These are phyloP conservation scores for Trissolcus basalis DNA, from an alignment of 1,140 invertebrate genomes.

Conservation along the genomic window DNA sequence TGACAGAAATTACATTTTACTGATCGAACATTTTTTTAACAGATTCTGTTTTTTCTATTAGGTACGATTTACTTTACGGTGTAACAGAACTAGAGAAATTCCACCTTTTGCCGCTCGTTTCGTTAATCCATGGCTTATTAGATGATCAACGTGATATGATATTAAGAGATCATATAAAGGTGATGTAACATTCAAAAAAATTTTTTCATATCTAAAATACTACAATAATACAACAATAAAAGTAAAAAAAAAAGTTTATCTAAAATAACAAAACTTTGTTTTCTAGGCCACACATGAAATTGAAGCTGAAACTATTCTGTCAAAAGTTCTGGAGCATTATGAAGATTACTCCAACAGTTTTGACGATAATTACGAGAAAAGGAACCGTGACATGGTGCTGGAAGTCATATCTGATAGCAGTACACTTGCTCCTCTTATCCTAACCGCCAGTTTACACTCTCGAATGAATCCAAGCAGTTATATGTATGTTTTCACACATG, in stretches of 20 bases:
- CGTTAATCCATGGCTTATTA: constrained; percentile 86
- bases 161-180: constrained; percentile 84
- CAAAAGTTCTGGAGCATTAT: constrained; percentile 79
- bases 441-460: constrained; percentile 84
- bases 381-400: constrained; percentile 86
- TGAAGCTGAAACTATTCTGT: constrained; percentile 79
- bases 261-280: constrained; percentile 4
- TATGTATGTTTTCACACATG: constrained; percentile 92
- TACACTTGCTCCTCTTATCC: constrained; percentile 84
- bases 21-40: background rate
- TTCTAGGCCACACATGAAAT: constrained; percentile 73
- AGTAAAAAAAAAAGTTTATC: too few species aligned
- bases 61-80: constrained; percentile 92
- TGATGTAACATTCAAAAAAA: constrained; percentile 24
- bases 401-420: constrained; percentile 92
- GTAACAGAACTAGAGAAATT: constrained; percentile 92
- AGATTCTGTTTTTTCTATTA: constrained; percentile 62
- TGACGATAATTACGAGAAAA: constrained; percentile 60
- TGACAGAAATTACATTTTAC: background rate
- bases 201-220: constrained; percentile 5
- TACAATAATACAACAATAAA: background rate
- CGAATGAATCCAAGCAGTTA: constrained; percentile 85
- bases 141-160: constrained; percentile 87
- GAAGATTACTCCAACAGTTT: constrained; percentile 61
- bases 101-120: constrained; percentile 85